These are phyloP conservation scores for Drosophila ficusphila DNA, from an alignment of 1,140 invertebrate species.

Conservation along the genomic window DNA sequence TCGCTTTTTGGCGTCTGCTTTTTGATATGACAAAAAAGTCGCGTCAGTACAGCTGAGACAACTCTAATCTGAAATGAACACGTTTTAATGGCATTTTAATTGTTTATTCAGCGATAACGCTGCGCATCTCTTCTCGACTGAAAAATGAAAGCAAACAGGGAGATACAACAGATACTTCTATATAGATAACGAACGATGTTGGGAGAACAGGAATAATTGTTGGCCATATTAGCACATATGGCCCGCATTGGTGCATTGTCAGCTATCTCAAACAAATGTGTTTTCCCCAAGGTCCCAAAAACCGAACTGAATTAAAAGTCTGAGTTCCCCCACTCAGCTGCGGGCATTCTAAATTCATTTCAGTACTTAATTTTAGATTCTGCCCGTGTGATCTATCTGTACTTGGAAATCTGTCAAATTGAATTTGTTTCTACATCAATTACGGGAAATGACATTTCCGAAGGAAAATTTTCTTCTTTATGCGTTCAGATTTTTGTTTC, in stretches of 20 bases:
- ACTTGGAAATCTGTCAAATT: conserved; percentile 47
- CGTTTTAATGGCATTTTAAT: conserved; percentile 75
- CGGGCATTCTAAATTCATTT: conserved; percentile 22
- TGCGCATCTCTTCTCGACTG: conserved; percentile 56
- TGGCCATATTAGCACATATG: conserved; percentile 37
- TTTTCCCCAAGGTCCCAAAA: conserved; percentile 30
- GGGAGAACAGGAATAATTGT: conserved; percentile 10
- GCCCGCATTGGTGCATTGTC: conserved; percentile 43
- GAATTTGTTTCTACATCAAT: conserved; percentile 39
- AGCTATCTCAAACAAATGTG: conserved; percentile 42
- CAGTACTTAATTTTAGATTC: conserved; percentile 39
- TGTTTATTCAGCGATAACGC: conserved; percentile 70
- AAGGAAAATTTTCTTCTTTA: not conserved
- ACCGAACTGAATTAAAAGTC: not conserved
- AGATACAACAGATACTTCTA: not conserved
- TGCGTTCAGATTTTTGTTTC: not conserved
- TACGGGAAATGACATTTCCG: conserved; percentile 20
- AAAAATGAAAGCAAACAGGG: conserved; percentile 12
- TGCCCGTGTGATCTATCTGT: conserved; percentile 37
- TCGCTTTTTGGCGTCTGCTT: conserved; percentile 24
- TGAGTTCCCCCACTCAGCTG: conserved; percentile 9
- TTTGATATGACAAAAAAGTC: conserved; percentile 33
- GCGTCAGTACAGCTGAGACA: conserved; percentile 6
- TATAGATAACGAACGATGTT: not conserved
- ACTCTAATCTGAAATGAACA: conserved; percentile 66